Evolutionary conservation across 2,113 vertebrate species (phyloP), one percentile per base, ranked within the genome.

Genomic region (Tylochromis polylepis): DNA sequence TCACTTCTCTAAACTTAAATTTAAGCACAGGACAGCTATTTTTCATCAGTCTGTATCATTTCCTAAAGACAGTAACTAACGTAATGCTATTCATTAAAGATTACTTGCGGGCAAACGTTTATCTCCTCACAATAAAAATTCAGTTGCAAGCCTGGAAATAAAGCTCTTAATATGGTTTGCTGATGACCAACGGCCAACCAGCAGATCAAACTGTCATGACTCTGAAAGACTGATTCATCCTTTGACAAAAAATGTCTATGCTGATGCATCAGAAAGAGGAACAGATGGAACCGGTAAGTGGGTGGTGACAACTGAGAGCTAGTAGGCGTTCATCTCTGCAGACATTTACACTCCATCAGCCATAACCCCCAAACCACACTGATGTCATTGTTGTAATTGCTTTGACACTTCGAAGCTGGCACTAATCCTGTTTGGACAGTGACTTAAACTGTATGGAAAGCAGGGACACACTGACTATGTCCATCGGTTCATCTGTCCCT

Each of bases 341-440:
- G 90, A 93, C 91, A 90, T 94, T 92, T 92, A 94, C 90, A 90
- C 91, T 87, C 88, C 43, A 82, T 87, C 91, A 91, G 82, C 81
- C 78, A 88, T 91, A 90, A 92, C 88, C 90, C 88, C 78, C 84
- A 86, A 92, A 93, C 79, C 90, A 53, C 29, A 24, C 83, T 85
- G 90, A 90, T 94, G 92, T 92, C 91, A 94, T 79, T 90, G 93
- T 58, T 89, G 89, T 90, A 94, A 95, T 94, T 95, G 90, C 92
- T 85, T 92, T 95, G 93, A 95, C 91, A 93, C 87, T 84, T 87
- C 11, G 84, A 93, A 95, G 90, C 89, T 94, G 91, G 78, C 88
- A 80, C 78, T 94, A 94, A 93, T 95, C 92, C 89, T 91, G 90
- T 94, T 94, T 94, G 92, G 88, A 92, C 91, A 94, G 81, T 85